Percentiles rank a stretch among this genome's conserved stretches.
Conservation (phyloP, 2,888 invertebrate species). For the Xestia ashworthii region DNA sequence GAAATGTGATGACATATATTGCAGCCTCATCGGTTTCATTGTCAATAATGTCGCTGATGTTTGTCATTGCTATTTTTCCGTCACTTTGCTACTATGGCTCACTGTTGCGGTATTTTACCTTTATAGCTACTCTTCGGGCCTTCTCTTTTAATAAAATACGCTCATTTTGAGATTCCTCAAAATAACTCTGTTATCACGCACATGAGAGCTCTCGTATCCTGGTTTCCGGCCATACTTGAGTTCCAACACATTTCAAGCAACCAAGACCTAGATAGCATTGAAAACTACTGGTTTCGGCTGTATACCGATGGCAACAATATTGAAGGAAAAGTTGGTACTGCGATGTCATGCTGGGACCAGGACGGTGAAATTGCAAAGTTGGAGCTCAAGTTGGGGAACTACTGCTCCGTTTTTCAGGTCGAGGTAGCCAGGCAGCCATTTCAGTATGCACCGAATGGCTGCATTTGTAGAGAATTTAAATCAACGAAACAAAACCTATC, state of each 20-base stretch:
- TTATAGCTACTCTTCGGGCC: not conserved
- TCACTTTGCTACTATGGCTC: not conserved
- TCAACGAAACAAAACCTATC: not conserved
- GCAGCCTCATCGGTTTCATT: not conserved
- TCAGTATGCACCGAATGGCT: not conserved
- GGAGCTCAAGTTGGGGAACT: not conserved
- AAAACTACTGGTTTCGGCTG: not conserved
- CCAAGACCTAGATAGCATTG: not conserved
- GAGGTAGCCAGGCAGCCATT: not conserved
- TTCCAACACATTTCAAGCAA: not conserved
- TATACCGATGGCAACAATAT: not conserved
- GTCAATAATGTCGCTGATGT: not conserved
- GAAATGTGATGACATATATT: not conserved
- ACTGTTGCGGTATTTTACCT: not conserved
- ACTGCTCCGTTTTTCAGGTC: too few species aligned
- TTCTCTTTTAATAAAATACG: not conserved
- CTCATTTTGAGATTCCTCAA: not conserved
- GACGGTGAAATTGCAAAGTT: not conserved
- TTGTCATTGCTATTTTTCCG: not conserved
- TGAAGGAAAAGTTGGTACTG: not conserved
- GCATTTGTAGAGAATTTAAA: not conserved
- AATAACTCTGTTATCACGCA: not conserved
- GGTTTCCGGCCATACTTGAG: not conserved
- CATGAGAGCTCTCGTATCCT: not conserved
- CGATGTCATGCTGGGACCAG: not conserved